Percentiles rank a stretch among this genome's conserved stretches.
These are phyloP conservation scores for Dendrolimus punctatus DNA, from an alignment of 1,140 invertebrate species.

Conservation along the genomic window DNA sequence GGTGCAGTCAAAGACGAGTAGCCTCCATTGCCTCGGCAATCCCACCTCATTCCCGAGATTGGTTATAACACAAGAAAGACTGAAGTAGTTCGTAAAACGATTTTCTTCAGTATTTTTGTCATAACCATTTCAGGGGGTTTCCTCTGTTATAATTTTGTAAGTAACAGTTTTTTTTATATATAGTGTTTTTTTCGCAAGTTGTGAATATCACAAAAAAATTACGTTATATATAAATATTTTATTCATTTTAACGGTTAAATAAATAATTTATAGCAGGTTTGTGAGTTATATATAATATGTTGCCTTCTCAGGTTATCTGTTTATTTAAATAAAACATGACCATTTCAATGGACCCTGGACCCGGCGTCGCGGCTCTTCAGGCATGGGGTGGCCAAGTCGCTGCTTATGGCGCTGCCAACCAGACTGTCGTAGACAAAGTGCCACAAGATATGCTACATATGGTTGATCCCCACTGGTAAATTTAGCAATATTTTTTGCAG, in stretches of 20 bases:
- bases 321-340: constrained; percentile 34
- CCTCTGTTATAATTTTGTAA: constrained; percentile 24
- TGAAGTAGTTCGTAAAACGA: constrained; percentile 72
- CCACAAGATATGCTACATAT: constrained; percentile 74
- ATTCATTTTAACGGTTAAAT: too few species aligned
- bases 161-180: too few species aligned
- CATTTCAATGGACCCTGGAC: constrained; percentile 53
- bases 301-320: constrained; percentile 1
- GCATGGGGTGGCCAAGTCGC: constrained; percentile 61
- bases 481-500: not conserved
- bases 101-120: constrained; percentile 73
- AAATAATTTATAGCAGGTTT: too few species aligned
- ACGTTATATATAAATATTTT: too few species aligned
- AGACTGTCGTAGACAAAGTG: constrained; percentile 71
- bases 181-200: too few species aligned
- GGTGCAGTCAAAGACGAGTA: constrained; percentile 43
- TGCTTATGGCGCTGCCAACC: constrained; percentile 61
- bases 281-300: too few species aligned
- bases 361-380: constrained; percentile 56
- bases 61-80: constrained; percentile 62
- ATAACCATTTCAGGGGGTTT: constrained; percentile 54
- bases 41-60: constrained; percentile 42
- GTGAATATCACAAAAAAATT: too few species aligned
- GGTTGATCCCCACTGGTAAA: constrained; percentile 75
- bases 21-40: constrained; percentile 55